phyloP scores from a whole-genome alignment of 2,113 vertebrate species.

The Oncorhynchus masou region DNA sequence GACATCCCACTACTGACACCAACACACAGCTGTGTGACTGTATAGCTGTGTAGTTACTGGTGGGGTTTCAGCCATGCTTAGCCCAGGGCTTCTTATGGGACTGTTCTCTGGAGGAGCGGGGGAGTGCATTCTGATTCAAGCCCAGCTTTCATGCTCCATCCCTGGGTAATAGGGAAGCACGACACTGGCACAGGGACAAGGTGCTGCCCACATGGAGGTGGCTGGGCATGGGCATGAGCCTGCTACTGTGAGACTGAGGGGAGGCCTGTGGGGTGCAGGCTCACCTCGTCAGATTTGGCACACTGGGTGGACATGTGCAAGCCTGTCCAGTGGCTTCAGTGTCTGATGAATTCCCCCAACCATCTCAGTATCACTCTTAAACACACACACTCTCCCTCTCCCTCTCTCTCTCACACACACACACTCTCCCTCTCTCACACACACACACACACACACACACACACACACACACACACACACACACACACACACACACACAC shows the following conservation, averaged over 20 bases:
- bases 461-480: background rate
- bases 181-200: slow-evolving; percentile 15
- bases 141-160: slow-evolving; percentile 35
- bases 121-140: slow-evolving; percentile 42
- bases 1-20: slow-evolving; percentile 4
- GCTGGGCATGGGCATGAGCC: slow-evolving; percentile 21
- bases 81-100: slow-evolving; percentile 47
- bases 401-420: too few species aligned
- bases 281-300: slow-evolving; percentile 33
- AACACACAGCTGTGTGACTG: slow-evolving; percentile 10
- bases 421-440: too few species aligned
- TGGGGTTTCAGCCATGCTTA: slow-evolving; percentile 28
- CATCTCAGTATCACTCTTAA: slow-evolving; percentile 2
- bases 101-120: background rate
- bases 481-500: too few species aligned
- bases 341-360: background rate
- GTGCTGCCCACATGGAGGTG: slow-evolving; percentile 26
- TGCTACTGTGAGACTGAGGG: slow-evolving; percentile 34
- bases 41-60: slow-evolving; percentile 22
- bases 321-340: background rate
- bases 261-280: slow-evolving; percentile 20
- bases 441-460: background rate
- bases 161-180: slow-evolving; percentile 36
- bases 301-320: slow-evolving; percentile 24
- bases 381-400: background rate